These are phyloP conservation scores for Bradypodion pumilum DNA, from an alignment of 2,797 vertebrate species.

Conservation along the genomic window DNA sequence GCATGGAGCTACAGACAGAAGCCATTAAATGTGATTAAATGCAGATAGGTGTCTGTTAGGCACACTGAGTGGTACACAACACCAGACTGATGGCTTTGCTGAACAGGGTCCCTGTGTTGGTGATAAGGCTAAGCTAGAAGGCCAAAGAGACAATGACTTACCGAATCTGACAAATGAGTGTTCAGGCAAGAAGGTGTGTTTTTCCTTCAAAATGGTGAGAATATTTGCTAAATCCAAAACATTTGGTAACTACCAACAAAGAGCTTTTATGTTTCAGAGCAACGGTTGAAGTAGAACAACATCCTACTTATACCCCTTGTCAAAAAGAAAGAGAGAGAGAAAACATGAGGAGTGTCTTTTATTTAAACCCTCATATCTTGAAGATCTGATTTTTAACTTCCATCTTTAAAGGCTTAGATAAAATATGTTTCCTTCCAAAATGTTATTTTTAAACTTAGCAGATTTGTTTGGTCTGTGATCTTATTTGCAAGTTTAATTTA, in stretches of 20 bases:
- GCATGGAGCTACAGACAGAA: conserved; percentile 47
- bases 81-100: neutral
- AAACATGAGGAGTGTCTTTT: neutral
- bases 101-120: neutral
- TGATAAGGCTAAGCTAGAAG: neutral
- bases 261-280: neutral
- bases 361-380: neutral
- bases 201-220: neutral
- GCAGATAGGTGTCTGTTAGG: neutral
- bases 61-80: neutral
- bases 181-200: neutral
- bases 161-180: neutral
- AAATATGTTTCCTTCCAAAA: neutral
- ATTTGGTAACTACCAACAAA: neutral
- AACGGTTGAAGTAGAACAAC: neutral
- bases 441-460: neutral
- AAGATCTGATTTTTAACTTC: neutral
- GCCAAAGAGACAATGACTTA: neutral
- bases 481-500: neutral
- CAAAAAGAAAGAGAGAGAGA: neutral
- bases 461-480: neutral
- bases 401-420: neutral
- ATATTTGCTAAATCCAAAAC: neutral
- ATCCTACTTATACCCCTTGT: too few relatives aligned
- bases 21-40: conserved; percentile 34